phyloP scores from a whole-genome alignment of 2,797 vertebrate genomes.

The Amphiprion clarkii region DNA sequence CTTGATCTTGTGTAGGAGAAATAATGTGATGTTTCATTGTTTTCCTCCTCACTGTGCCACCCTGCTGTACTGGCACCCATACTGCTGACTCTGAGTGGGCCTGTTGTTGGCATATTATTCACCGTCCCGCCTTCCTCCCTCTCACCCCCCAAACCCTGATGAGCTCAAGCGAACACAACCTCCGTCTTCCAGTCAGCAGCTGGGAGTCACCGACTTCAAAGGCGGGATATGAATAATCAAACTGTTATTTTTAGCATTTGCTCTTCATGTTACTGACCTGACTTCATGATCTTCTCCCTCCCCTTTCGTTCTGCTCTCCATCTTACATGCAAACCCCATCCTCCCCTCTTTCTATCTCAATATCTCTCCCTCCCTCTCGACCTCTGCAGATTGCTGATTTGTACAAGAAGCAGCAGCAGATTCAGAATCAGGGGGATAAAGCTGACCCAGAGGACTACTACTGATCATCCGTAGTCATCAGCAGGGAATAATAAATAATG shows the following conservation, averaged over 20 bases:
- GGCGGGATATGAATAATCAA: slow-evolving; percentile 72
- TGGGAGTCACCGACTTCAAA: slow-evolving; percentile 70
- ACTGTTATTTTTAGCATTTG: slow-evolving; percentile 72
- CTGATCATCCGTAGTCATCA: slow-evolving; percentile 73
- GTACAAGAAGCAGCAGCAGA: slow-evolving; percentile 93
- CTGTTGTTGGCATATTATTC: slow-evolving; percentile 52
- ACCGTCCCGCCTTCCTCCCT: slow-evolving; percentile 27
- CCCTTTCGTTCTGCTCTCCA: slow-evolving; percentile 3
- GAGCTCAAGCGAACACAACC: slow-evolving; percentile 55
- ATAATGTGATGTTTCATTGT: slow-evolving; percentile 35
- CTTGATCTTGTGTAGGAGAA: slow-evolving; percentile 20
- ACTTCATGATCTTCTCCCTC: slow-evolving; percentile 51
- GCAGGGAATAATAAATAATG: slow-evolving; percentile 22
- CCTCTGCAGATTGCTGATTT: slow-evolving; percentile 88
- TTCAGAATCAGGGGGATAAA: slow-evolving; percentile 91
- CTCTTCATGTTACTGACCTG: slow-evolving; percentile 67
- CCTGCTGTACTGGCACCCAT: slow-evolving; percentile 24
- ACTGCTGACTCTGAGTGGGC: slow-evolving; percentile 37
- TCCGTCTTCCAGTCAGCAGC: slow-evolving; percentile 59
- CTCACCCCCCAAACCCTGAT: slow-evolving; percentile 7
- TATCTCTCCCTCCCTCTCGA: slow-evolving; percentile 12
- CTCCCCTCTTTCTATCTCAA: slow-evolving; percentile 10
- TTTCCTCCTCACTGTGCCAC: slow-evolving; percentile 41
- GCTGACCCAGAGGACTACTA: slow-evolving; percentile 87
- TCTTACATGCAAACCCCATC: background rate